Percentiles rank a stretch among this genome's conserved stretches.
Conservation (phyloP, 2,113 vertebrate species). For the Cavia aperea region DNA sequence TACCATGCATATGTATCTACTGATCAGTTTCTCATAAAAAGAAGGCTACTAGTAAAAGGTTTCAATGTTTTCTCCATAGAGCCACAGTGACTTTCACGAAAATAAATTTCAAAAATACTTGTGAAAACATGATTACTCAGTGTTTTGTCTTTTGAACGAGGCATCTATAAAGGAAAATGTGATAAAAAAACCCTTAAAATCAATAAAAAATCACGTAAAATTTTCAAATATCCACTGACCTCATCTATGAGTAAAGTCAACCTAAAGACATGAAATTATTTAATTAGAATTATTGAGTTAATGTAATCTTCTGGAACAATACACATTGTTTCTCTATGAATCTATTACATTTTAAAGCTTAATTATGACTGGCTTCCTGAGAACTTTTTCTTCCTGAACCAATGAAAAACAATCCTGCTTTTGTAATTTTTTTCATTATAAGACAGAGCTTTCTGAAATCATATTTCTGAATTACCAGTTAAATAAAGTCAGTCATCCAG, state of each 20-base stretch:
- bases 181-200: slow-evolving; percentile 8
- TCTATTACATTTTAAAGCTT: slow-evolving; percentile 23
- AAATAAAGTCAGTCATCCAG: slow-evolving; percentile 63
- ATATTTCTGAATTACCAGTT: slow-evolving; percentile 58
- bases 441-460: slow-evolving; percentile 47
- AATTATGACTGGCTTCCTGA: slow-evolving; percentile 37
- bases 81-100: background rate
- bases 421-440: slow-evolving; percentile 7
- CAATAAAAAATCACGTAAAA: slow-evolving; percentile 1
- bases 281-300: slow-evolving; percentile 44
- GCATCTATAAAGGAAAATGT: background rate
- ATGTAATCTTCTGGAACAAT: background rate
- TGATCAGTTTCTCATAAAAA: background rate
- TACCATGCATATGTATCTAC: too few relatives aligned
- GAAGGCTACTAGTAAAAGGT: background rate
- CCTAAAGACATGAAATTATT: background rate
- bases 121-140: background rate
- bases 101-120: background rate
- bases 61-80: background rate
- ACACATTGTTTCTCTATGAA: slow-evolving; percentile 11
- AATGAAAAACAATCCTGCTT: slow-evolving; percentile 6
- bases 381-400: background rate
- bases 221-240: background rate
- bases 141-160: slow-evolving; percentile 18
- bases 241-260: background rate